Base-by-base conservation (phyloP, 2,888 invertebrate species). In the Iphiclides podalirius region DNA sequence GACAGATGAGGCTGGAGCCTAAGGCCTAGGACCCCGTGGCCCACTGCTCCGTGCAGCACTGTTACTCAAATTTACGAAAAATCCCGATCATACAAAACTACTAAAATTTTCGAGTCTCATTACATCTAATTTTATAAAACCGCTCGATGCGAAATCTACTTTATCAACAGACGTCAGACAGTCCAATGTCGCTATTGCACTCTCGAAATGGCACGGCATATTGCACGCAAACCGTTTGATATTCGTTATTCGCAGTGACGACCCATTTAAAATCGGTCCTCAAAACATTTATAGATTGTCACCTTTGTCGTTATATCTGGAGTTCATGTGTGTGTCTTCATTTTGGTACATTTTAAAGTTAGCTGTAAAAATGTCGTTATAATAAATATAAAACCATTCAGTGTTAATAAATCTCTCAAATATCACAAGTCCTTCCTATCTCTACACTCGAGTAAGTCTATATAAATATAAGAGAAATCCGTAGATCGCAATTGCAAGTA, bases 171-270 rank as follows among this genome's bases (percentile, higher is more conserved):
- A 9, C n/a, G 7, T 31, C 11, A 11, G 2, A 31, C 3, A n/a
- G 31, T 31, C 11, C 11, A 31, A n/a, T 11, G 31, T 31, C 31
- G 31, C n/a, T 14, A 42, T 42, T 34, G 42, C 42, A 34, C 34
- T 16, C 3, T 34, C 20, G 11, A 13, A 28, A 42, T 34, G 42
- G 42, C 42, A 34, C 20, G 13, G 42, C 17, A 9, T 33, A 36
- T 17, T 26, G 46, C 37, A 28, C 26, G 38, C 13, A 2, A 12
- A 31, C 31, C 8, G 8, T 26, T 7, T 26, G 26, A 9, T 26
- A 7, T 26, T 26, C 26, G 26, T 26, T 23, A 26, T 26, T 26
- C 26, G 26, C 9, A 9, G 26, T 9, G 8, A 26, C 8, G 26
- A 26, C 26, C 9, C 26, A 8, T 7, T 9, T 26, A 7, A 6